Conservation (phyloP, 2,888 invertebrate species). For the Thecocarcelia acutangulata region DNA sequence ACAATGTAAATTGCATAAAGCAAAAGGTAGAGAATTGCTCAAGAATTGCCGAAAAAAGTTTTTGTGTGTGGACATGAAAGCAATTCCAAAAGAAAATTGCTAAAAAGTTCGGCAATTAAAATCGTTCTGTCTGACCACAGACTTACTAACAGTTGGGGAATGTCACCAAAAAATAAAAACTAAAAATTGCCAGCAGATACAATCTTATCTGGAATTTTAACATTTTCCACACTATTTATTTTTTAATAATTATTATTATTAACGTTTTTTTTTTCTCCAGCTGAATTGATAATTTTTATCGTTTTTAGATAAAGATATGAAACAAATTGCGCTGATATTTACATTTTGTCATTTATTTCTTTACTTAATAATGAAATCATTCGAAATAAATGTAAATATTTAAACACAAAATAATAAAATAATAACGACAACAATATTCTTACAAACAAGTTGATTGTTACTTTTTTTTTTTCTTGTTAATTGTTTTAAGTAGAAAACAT, state of each 20-base stretch:
- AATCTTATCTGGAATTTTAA: conserved; percentile 48
- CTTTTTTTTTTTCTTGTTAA: conserved; percentile 16
- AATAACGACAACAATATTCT: background rate
- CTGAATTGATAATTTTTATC: conserved; percentile 12
- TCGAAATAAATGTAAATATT: conserved; percentile 5
- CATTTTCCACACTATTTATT: conserved; percentile 10
- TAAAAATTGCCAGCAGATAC: background rate
- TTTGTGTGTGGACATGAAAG: no score
- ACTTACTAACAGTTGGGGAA: background rate
- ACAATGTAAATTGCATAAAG: no score
- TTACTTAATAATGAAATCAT: background rate
- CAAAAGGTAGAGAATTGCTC: no score
- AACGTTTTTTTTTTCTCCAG: background rate
- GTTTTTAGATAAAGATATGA: conserved; percentile 13
- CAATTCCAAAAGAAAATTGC: no score
- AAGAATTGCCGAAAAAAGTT: no score
- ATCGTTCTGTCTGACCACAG: no score
- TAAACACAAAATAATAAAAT: conserved; percentile 14
- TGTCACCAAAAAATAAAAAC: conserved; percentile 11
- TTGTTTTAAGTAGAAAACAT: conserved; percentile 24
- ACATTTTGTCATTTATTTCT: background rate
- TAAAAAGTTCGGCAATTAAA: no score
- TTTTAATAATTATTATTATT: conserved; percentile 10
- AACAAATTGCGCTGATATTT: conserved; percentile 31
- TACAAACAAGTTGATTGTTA: conserved; percentile 36